Conservation (phyloP, 2,113 vertebrate genomes). For the Pteronura brasiliensis region DNA sequence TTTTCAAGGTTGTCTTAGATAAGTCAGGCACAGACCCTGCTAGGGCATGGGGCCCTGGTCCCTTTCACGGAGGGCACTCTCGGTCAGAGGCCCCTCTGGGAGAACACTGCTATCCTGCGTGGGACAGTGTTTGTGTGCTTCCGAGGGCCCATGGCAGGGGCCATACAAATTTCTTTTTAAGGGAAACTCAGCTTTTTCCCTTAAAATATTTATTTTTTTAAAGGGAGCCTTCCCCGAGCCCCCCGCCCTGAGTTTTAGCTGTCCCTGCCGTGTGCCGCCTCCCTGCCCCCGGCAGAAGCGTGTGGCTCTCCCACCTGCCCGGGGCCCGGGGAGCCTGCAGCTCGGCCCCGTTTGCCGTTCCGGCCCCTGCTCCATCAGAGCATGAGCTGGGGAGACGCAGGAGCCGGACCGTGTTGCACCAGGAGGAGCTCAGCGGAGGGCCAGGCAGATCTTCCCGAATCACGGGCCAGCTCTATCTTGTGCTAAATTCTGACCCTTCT, state of each 20-base stretch:
- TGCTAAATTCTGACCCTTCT: neutral
- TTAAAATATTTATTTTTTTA: neutral
- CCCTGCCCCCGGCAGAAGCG: rapidly evolving
- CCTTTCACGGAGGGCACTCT: rapidly evolving
- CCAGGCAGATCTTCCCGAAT: neutral
- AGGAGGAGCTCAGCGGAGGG: rapidly evolving
- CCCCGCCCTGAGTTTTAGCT: rapidly evolving
- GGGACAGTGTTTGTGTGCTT: rapidly evolving
- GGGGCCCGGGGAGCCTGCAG: neutral
- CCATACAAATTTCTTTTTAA: neutral
- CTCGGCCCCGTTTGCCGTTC: rapidly evolving
- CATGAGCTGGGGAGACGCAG: rapidly evolving
- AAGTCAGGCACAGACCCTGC: neutral
- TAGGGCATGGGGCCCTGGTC: rapidly evolving
- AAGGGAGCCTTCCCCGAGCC: neutral
- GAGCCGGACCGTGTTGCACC: rapidly evolving
- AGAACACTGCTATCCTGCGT: rapidly evolving
- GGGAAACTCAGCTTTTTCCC: neutral
- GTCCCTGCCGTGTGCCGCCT: too few relatives aligned
- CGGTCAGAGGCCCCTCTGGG: neutral
- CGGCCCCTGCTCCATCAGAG: neutral
- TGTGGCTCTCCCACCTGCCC: too few relatives aligned
- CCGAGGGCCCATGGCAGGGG: too few relatives aligned
- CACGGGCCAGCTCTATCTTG: neutral
- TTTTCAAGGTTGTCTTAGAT: too few relatives aligned